phyloP scores from a whole-genome alignment of 2,113 vertebrate genomes.

The Mandrillus leucophaeus region DNA sequence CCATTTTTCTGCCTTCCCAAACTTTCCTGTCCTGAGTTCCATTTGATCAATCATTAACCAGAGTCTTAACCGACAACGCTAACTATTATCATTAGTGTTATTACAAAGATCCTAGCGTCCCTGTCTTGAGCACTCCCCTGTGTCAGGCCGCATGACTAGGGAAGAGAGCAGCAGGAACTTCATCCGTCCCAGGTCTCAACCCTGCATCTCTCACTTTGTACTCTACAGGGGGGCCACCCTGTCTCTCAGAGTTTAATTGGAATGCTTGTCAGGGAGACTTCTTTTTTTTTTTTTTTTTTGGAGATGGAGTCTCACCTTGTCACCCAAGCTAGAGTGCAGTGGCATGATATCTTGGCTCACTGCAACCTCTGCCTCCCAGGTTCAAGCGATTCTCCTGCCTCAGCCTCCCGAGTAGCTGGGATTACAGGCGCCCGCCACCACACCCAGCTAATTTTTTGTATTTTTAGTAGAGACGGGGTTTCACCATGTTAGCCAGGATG shows the following conservation, averaged over 20 bases:
- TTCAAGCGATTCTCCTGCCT: too few species aligned
- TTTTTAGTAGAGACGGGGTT: too few species aligned
- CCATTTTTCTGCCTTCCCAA: neutral
- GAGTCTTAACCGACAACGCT: neutral
- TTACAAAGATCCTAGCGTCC: neutral
- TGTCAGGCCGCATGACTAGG: accelerated
- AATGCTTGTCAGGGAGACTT: neutral
- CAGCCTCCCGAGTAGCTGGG: too few species aligned
- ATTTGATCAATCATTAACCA: neutral
- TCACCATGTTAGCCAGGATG: too few species aligned
- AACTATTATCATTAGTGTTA: neutral
- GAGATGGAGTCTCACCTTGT: too few species aligned
- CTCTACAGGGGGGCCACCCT: neutral
- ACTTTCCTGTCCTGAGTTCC: neutral
- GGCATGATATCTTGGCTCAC: too few species aligned
- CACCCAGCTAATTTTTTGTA: too few species aligned
- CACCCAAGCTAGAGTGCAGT: too few species aligned
- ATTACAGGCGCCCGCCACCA: too few species aligned
- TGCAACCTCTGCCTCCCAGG: too few species aligned
- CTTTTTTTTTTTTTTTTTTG: too few species aligned
- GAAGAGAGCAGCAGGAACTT: neutral
- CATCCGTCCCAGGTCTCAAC: neutral
- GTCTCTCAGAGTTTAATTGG: neutral
- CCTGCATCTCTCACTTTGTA: neutral
- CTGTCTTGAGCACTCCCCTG: too few species aligned